These are phyloP conservation scores for Propithecus perrieri DNA, from an alignment of 2,797 vertebrate species.

Conservation along the genomic window DNA sequence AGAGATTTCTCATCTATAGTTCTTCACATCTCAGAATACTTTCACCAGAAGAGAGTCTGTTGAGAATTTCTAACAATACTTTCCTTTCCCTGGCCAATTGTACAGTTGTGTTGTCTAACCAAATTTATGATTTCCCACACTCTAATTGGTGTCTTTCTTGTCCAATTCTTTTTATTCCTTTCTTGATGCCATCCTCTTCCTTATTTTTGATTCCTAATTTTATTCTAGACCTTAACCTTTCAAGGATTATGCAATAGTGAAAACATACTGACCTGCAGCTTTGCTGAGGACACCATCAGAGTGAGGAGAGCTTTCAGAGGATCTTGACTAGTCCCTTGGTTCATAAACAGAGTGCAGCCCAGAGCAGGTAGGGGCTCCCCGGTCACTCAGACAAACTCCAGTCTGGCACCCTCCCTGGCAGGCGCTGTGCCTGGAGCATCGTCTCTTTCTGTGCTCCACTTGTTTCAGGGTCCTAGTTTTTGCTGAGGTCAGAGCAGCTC, in stretches of 20 bases:
- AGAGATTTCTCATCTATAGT: background rate
- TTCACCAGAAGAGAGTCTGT: background rate
- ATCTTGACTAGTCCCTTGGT: background rate
- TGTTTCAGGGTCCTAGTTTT: background rate
- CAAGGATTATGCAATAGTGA: background rate
- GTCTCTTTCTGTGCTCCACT: background rate
- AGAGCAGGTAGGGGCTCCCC: background rate
- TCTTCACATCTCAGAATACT: background rate
- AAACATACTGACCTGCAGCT: background rate
- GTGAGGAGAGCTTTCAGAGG: background rate
- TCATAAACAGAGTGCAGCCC: background rate
- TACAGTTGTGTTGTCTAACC: slow-evolving; percentile 51
- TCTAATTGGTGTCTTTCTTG: background rate
- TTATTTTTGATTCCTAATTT: background rate
- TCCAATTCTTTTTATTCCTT: background rate
- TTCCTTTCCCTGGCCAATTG: background rate
- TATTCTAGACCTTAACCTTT: background rate
- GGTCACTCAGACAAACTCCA: background rate
- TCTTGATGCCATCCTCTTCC: background rate
- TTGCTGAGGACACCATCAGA: background rate
- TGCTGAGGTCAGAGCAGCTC: background rate
- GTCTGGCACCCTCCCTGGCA: background rate
- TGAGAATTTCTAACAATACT: background rate
- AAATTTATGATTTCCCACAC: background rate
- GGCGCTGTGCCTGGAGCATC: accelerated